Percentiles rank a stretch among this genome's conserved stretches.
These are phyloP conservation scores for Okamejei kenojei DNA, from an alignment of 2,797 vertebrate species.

Conservation along the genomic window DNA sequence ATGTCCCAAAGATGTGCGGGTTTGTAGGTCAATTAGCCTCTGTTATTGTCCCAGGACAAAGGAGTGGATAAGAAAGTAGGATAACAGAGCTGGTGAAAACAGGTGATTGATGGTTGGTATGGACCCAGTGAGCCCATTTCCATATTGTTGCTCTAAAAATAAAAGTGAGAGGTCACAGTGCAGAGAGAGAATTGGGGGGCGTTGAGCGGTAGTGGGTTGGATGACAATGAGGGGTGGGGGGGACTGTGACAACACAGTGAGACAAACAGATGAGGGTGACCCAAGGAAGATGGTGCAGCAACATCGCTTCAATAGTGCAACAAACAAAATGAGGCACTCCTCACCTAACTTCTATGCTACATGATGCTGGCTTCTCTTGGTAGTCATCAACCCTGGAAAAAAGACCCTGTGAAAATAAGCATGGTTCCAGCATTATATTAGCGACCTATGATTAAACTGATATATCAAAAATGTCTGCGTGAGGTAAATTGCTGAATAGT, in stretches of 20 bases:
- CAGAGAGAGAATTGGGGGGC: too few species aligned
- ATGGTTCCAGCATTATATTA: not conserved
- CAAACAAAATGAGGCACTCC: slow-evolving; percentile 22
- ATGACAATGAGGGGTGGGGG: too few species aligned
- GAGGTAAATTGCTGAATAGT: slow-evolving; percentile 43
- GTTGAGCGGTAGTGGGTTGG: too few species aligned
- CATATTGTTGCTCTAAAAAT: too few species aligned
- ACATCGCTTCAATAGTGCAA: not conserved
- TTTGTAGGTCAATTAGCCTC: too few species aligned
- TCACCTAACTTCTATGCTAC: slow-evolving; percentile 89
- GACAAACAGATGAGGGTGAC: not conserved
- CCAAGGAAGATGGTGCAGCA: not conserved
- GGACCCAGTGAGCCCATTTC: too few species aligned
- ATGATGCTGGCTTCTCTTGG: slow-evolving; percentile 67
- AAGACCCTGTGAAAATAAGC: slow-evolving; percentile 64
- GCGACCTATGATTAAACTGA: not conserved
- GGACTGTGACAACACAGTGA: not conserved
- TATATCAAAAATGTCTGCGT: not conserved
- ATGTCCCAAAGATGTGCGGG: too few species aligned
- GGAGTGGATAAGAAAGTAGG: too few species aligned
- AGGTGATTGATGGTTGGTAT: too few species aligned
- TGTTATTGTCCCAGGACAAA: too few species aligned
- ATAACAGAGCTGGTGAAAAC: too few species aligned
- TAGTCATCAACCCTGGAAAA: slow-evolving; percentile 70
- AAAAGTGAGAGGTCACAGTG: too few species aligned